Evolutionary conservation across 2,797 vertebrate species (phyloP).

Genomic region (Labeo calbasu): DNA sequence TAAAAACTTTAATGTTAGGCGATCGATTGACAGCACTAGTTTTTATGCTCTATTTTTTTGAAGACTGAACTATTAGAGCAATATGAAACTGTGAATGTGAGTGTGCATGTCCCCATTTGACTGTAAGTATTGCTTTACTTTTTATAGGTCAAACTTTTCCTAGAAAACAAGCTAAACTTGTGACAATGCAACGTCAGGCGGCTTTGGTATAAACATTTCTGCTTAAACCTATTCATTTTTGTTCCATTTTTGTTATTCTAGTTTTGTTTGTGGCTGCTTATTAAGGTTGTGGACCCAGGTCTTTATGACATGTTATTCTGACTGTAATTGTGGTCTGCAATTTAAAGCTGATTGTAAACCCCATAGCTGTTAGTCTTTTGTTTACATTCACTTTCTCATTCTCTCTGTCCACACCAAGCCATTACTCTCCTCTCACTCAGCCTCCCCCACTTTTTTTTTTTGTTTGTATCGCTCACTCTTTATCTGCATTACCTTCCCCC

Average conservation of each 20-base stretch:
- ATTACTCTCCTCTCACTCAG: constrained; percentile 41
- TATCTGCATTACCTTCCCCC: constrained; percentile 41
- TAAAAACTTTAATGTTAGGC: too few relatives aligned
- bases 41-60: background rate
- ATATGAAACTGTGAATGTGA: background rate
- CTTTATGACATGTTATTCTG: constrained; percentile 1
- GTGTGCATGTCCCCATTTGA: background rate
- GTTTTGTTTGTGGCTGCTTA: background rate
- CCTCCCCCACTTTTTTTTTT: constrained; percentile 40
- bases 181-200: background rate
- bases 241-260: background rate
- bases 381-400: background rate
- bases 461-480: constrained; percentile 34
- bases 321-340: background rate
- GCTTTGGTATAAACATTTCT: background rate
- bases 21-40: too few relatives aligned
- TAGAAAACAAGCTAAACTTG: background rate
- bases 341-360: constrained; percentile 28
- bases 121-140: background rate
- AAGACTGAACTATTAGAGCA: background rate
- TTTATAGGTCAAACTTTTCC: background rate
- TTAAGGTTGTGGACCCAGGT: background rate
- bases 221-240: background rate
- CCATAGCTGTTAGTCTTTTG: constrained; percentile 28
- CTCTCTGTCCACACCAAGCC: constrained; percentile 6